phyloP scores from a whole-genome alignment of 2,797 vertebrate species.

The Podarcis siculus region DNA sequence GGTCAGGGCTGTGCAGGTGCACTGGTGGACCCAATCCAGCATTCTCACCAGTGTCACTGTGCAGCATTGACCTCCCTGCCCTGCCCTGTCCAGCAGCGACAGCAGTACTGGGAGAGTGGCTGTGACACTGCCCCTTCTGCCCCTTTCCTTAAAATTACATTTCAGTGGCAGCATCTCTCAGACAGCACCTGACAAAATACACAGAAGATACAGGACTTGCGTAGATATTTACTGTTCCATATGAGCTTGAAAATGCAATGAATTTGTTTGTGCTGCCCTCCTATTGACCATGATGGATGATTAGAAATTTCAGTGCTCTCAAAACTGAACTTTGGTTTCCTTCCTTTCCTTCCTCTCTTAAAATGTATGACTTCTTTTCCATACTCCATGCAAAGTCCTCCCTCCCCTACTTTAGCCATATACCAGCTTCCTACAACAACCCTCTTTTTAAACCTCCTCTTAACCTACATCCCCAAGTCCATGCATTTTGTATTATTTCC shows the following conservation, averaged over 20 bases:
- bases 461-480: constrained; percentile 14
- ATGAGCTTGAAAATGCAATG: constrained; percentile 43
- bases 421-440: constrained; percentile 70
- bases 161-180: constrained; percentile 34
- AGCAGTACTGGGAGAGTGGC: too few species aligned
- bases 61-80: too few species aligned
- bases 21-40: too few species aligned
- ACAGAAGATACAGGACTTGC: background rate
- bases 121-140: too few species aligned
- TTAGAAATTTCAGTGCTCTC: constrained; percentile 45
- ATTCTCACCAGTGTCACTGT: too few species aligned
- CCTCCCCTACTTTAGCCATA: constrained; percentile 46
- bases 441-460: constrained; percentile 47
- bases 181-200: constrained; percentile 36
- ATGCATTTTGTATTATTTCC: constrained; percentile 38
- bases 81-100: too few species aligned
- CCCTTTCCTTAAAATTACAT: constrained; percentile 4
- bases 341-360: constrained; percentile 30
- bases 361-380: constrained; percentile 36
- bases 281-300: constrained; percentile 50
- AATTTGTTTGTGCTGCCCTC: background rate
- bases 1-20: too few species aligned
- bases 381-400: constrained; percentile 4
- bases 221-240: constrained; percentile 16
- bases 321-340: constrained; percentile 62